Conservation (phyloP, 2,797 vertebrate species). For the Helostoma temminkii region DNA sequence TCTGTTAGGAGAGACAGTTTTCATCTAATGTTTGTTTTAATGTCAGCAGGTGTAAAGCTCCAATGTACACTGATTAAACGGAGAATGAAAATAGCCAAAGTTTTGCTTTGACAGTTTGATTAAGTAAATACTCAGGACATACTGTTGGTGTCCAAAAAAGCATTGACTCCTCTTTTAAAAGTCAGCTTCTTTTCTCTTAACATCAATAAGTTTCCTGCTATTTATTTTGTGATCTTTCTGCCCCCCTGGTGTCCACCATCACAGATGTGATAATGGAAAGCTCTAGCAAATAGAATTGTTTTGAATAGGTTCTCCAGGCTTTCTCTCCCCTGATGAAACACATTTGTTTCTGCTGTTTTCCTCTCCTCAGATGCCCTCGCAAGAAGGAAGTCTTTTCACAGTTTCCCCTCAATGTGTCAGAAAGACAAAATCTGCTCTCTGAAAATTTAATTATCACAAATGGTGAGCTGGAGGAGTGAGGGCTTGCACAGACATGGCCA, state of each 20-base stretch:
- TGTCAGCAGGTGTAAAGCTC: background rate
- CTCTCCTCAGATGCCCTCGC: conserved; percentile 19
- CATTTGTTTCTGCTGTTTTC: conserved; percentile 59
- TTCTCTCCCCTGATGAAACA: conserved; percentile 63
- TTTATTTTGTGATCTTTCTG: conserved; percentile 30
- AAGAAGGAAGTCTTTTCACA: conserved; percentile 61
- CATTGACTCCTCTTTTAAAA: background rate
- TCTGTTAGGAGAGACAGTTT: background rate
- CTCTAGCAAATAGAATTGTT: conserved; percentile 58
- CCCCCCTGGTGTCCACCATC: conserved; percentile 24
- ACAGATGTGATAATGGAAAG: conserved; percentile 63
- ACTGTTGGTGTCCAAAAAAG: background rate
- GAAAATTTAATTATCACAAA: conserved; percentile 75
- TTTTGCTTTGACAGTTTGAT: background rate
- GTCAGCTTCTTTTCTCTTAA: background rate
- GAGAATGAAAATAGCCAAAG: background rate
- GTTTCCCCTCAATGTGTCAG: conserved; percentile 46
- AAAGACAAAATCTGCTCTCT: conserved; percentile 57
- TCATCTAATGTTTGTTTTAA: too few relatives aligned
- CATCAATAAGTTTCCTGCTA: background rate
- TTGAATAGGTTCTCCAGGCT: conserved; percentile 45
- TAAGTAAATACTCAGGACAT: background rate
- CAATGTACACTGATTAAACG: background rate
- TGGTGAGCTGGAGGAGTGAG: conserved; percentile 34
- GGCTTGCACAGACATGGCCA: conserved; percentile 38